Base-by-base conservation (phyloP, 2,888 invertebrate species). In the Criorhina ranunculi region DNA sequence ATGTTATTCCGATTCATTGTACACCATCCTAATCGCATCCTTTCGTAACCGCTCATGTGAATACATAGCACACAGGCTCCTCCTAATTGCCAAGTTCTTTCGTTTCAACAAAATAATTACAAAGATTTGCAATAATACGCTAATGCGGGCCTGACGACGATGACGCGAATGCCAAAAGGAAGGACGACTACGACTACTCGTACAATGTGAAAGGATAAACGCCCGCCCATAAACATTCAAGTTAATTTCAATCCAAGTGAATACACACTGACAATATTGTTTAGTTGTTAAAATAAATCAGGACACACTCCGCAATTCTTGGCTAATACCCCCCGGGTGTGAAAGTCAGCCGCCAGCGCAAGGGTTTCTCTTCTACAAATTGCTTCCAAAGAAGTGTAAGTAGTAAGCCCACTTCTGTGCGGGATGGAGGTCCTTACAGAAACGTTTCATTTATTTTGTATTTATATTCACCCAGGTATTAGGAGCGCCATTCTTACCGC, bases 201-300 rank as follows among this genome's bases (percentile, higher is more conserved):
- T n/a, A 49, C 19, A 15, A 79, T 29, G 49, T 49, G 57, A 37
- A 70, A 77, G 62, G 72, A 64, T 62, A 59, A 64, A 33, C 82
- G 78, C 79, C 83, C 85, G 85, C 85, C 75, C 66, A 77, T 82
- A 85, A 85, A 85, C 85, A 85, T 80, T 85, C 66, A 69, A 85
- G 80, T 85, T 85, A 85, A 85, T 85, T 85, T 80, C 85, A 66
- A 85, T 85, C 85, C 85, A 66, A 85, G 85, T 85, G 85, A 85
- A 80, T 80, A 80, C 85, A 85, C 85, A 76, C 85, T 85, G 80
- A 85, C 85, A 85, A 85, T 85, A 85, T 85, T 85, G 85, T 85
- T 85, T 85, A 85, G 85, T 85, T 85, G 85, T 85, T 85, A 76
- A 85, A 85, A 80, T 85, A 85, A 85, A 85, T 85, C 85, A 85